Evolutionary conservation across 2,113 vertebrate genomes (phyloP), one percentile per base, ranked within the genome.

Genomic region (Oryzias curvinotus): DNA sequence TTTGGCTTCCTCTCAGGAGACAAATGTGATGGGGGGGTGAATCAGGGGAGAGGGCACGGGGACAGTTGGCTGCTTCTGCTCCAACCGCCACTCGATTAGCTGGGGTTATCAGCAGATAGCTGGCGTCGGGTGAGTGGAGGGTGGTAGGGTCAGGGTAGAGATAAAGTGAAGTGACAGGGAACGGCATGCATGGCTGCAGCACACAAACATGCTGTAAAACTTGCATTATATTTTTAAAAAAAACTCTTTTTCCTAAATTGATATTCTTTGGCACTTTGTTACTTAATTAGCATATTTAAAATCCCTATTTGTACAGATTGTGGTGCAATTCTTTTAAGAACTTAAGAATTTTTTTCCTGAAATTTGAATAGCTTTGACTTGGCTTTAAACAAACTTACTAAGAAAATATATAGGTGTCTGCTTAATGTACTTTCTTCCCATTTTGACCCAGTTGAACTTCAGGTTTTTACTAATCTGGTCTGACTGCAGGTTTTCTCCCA

Each of bases 51-150:
- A 28, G 66, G 10, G 47, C 17, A 30, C 12, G 41, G 65, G 74
- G 74, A 66, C 57, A 64, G 70, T 73, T 67, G 62, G 64, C 80
- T 73, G 78, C 65, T 75, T 77, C 58, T 1, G 60, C 51, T n/a
- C 57, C 84, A 87, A 89, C 89, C 86, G 84, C 73, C 52, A 43
- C 19, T 63, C 81, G 86, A 86, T 89, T 82, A 84, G 81, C 49
- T n/a, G 76, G 46, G 72, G 85, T 84, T 81, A 69, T 85, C 77
- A 81, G 71, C 88, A 88, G 88, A 89, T 87, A 82, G 82, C 57
- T 47, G 60, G n/a, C 14, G 55, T 62, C 17, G 51, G 62, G 62
- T 10, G 59, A 28, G 51, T 4, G 23, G 36, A 15, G 21, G 14
- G 60, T 4, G 19, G 41, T 18, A 50, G 68, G 44, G 61, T 63